Evolutionary conservation across 2,888 invertebrate genomes (phyloP).

Genomic region (Caprella mutica): DNA sequence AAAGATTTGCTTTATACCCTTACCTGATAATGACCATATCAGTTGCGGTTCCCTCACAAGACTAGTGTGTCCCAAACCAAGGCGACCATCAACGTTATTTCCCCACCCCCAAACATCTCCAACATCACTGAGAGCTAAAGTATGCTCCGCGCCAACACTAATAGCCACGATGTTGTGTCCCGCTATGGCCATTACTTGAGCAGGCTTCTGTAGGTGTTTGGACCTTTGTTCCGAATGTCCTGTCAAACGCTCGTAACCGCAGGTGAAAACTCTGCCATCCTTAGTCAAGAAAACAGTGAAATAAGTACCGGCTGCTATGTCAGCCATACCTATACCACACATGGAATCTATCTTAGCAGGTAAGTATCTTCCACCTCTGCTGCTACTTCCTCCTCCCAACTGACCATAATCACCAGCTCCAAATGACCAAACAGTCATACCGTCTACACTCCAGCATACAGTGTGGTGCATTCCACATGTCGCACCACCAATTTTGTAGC

Average conservation of each 20-base stretch:
- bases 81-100: slow-evolving; percentile 52
- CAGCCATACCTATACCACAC: slow-evolving; percentile 47
- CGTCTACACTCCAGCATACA: slow-evolving; percentile 50
- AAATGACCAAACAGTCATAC: slow-evolving; percentile 51
- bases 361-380: slow-evolving; percentile 38
- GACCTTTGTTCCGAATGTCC: slow-evolving; percentile 47
- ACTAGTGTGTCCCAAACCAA: slow-evolving; percentile 50
- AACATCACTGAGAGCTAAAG: slow-evolving; percentile 47
- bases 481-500: slow-evolving; percentile 46
- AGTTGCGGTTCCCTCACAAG: slow-evolving; percentile 49
- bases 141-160: slow-evolving; percentile 52
- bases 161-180: slow-evolving; percentile 49
- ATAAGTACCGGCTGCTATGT: slow-evolving; percentile 53
- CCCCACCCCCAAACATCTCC: slow-evolving; percentile 54
- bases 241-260: slow-evolving; percentile 51
- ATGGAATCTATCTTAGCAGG: slow-evolving; percentile 47
- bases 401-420: slow-evolving; percentile 57
- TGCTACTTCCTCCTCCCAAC: slow-evolving; percentile 40
- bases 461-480: slow-evolving; percentile 55
- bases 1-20: slow-evolving; percentile 47
- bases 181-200: slow-evolving; percentile 44
- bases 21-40: slow-evolving; percentile 46
- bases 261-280: slow-evolving; percentile 50
- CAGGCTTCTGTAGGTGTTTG: slow-evolving; percentile 46
- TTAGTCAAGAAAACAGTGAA: slow-evolving; percentile 52